Percentiles rank a stretch among this genome's conserved stretches.
Conservation (phyloP, 1,140 invertebrate species). For the Eumaeus atala region DNA sequence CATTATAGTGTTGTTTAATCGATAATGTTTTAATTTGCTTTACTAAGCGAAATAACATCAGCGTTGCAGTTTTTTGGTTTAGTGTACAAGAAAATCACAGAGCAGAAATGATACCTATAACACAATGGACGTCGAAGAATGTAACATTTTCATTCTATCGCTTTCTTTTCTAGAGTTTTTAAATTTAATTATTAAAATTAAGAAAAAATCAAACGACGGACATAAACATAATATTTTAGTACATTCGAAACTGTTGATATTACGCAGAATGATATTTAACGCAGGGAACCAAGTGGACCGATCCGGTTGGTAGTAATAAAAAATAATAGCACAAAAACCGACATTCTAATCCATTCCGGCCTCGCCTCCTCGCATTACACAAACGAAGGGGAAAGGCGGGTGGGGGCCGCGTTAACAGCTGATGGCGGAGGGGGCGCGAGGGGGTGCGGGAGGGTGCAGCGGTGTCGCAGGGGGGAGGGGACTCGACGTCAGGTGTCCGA, state of each 20-base stretch:
- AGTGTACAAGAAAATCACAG: too few species aligned
- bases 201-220: too few species aligned
- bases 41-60: too few species aligned
- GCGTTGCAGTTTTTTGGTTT: too few species aligned
- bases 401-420: constrained; percentile 66
- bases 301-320: constrained; percentile 24
- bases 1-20: not conserved
- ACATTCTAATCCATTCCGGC: constrained; percentile 46
- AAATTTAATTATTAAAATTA: too few species aligned
- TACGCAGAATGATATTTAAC: too few species aligned
- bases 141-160: too few species aligned
- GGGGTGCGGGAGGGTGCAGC: constrained; percentile 13
- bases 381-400: constrained; percentile 69
- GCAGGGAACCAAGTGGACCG: not conserved
- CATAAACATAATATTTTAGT: too few species aligned
- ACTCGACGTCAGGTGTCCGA: constrained; percentile 61
- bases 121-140: too few species aligned
- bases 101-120: too few species aligned
- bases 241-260: too few species aligned
- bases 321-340: constrained; percentile 39
- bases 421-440: constrained; percentile 41
- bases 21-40: not conserved
- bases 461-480: constrained; percentile 19
- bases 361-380: constrained; percentile 64
- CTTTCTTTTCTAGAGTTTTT: too few species aligned